phyloP scores from a whole-genome alignment of 1,140 invertebrate species.

The Papilio xuthus region DNA sequence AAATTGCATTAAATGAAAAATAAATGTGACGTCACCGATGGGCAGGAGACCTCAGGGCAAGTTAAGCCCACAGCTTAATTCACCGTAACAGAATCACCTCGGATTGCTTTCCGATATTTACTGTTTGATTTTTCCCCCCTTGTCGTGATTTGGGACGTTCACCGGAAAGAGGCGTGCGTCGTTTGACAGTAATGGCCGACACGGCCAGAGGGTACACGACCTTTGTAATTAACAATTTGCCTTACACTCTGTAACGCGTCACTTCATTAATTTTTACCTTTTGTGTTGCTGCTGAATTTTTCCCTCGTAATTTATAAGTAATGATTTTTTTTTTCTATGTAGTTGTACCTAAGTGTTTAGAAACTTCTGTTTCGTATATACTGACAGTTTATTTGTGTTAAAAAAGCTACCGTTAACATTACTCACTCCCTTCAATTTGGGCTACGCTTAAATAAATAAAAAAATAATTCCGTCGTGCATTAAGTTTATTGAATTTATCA shows the following conservation, averaged over 20 bases:
- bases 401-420: constrained; percentile 17
- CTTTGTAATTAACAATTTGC: constrained; percentile 76
- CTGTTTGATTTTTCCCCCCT: constrained; percentile 77
- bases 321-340: not conserved
- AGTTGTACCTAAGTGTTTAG: not conserved
- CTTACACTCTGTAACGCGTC: constrained; percentile 60
- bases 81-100: constrained; percentile 80
- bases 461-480: constrained; percentile 66
- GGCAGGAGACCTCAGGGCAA: constrained; percentile 25
- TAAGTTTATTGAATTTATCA: constrained; percentile 77
- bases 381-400: not conserved
- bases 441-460: constrained; percentile 55
- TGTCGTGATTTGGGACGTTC: constrained; percentile 69
- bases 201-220: constrained; percentile 66
- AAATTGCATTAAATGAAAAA: constrained; percentile 33
- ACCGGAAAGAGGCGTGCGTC: constrained; percentile 75
- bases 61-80: constrained; percentile 63
- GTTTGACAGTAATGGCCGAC: constrained; percentile 62
- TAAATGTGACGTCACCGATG: constrained; percentile 26
- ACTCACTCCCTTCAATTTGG: constrained; percentile 47
- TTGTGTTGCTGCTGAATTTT: not conserved
- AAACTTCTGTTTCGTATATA: not conserved
- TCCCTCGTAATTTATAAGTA: not conserved
- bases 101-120: constrained; percentile 81
- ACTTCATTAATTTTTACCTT: constrained; percentile 62